These are phyloP conservation scores for Cephus pulcher DNA, from an alignment of 2,888 invertebrate species.

Conservation along the genomic window DNA sequence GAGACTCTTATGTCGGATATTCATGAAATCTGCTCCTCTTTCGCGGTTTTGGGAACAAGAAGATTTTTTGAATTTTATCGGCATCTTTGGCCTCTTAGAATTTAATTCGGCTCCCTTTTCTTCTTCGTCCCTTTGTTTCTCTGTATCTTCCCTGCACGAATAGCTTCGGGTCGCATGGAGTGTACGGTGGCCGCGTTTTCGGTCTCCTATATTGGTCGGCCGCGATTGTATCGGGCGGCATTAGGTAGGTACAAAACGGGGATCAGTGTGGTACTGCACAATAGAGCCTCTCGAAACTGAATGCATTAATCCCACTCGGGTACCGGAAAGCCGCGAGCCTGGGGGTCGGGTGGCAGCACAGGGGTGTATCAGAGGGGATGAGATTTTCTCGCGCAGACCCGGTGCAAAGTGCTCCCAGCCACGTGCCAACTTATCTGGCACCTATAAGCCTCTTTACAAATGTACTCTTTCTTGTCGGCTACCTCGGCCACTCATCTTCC, in stretches of 20 bases:
- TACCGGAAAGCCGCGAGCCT: not conserved
- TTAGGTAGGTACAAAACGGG: conserved; percentile 6
- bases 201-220: not conserved
- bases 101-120: not conserved
- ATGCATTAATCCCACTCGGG: conserved; percentile 23
- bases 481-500: not conserved
- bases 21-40: not conserved
- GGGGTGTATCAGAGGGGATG: not conserved
- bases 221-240: not conserved
- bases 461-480: conserved; percentile 20
- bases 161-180: not conserved
- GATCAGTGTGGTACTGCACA: conserved; percentile 27
- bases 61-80: not conserved
- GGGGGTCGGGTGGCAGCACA: not conserved
- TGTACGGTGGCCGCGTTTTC: not conserved
- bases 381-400: conserved; percentile 33
- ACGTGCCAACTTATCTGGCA: conserved; percentile 39
- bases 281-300: conserved; percentile 30
- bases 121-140: not conserved
- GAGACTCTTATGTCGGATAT: not conserved
- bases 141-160: not conserved
- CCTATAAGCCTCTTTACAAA: conserved; percentile 37
- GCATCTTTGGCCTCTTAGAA: not conserved
- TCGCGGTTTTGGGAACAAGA: not conserved
- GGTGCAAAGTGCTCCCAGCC: conserved; percentile 14